Conservation (phyloP, 2,888 invertebrate species). For the Acrocyrtus sp. region DNA sequence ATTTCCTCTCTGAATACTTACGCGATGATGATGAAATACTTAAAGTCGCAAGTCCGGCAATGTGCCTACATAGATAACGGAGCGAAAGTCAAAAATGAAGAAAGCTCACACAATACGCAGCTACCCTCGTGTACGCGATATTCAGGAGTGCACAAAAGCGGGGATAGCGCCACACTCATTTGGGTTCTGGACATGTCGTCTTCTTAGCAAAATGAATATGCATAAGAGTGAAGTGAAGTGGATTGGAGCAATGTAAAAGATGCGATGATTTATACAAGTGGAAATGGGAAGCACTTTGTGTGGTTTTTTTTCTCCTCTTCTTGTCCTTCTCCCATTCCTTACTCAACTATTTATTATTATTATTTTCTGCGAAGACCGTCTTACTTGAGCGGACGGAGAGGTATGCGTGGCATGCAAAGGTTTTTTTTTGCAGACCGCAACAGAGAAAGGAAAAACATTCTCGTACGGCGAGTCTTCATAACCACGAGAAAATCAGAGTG, state of each 20-base stretch:
- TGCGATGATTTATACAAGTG: conserved; percentile 27
- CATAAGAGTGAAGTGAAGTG: neutral
- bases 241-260: conserved; percentile 7
- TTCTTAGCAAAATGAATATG: neutral
- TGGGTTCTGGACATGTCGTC: neutral
- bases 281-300: conserved; percentile 10
- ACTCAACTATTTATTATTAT: conserved; percentile 5
- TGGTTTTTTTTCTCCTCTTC: neutral
- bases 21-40: neutral
- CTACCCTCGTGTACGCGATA: no score
- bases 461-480: neutral
- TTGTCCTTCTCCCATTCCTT: conserved; percentile 6
- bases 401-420: neutral
- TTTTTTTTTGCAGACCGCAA: neutral
- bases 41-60: neutral
- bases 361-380: no score
- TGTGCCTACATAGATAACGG: neutral
- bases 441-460: neutral
- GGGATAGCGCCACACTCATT: neutral
- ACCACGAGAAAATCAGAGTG: conserved; percentile 27
- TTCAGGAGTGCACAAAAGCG: no score
- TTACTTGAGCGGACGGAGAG: neutral
- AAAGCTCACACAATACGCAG: no score
- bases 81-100: neutral
- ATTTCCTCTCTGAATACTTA: neutral